Evolutionary conservation across 2,888 invertebrate genomes (phyloP), one percentile per base, ranked within the genome.

Genomic region (Cephus sareptanus): DNA sequence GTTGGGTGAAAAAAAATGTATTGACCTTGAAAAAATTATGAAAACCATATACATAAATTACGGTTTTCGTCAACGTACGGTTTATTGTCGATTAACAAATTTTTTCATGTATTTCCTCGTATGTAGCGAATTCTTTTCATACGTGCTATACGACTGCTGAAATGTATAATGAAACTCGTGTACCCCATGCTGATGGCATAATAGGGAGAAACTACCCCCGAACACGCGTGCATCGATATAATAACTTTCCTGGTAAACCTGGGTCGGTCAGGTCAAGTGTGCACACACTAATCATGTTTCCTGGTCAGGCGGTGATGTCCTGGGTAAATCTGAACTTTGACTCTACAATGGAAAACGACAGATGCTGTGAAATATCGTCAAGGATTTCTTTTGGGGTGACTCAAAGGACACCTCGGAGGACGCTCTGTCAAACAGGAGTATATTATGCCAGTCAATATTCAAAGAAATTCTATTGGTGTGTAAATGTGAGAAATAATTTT

Each of bases 201-300:
- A 71, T 71, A 31, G 71, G 71, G 71, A 56, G 56, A 56, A 70
- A 71, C 71, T 30, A 30, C 30, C 31, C 70, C 31, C 31, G 31
- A 33, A 12, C 73, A 77, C 76, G 77, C 77, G 69, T 83, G 88
- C 88, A 89, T 90, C 88, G 89, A 83, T 87, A 89, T 89, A 90
- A 90, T 89, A 85, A 86, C 84, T 83, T 87, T 86, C 77, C 74
- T 81, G 56, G 70, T 81, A 82, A 81, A 83, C 82, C 79, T 82
- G 86, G 88, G 87, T 87, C 87, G 80, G 80, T 75, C 87, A 88
- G 90, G 90, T 90, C 90, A 89, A 90, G 90, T 90, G 89, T 90
- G 88, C 87, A 83, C 84, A 87, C 88, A 90, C 90, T 89, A 87
- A 88, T 88, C 88, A 87, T 85, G 84, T 84, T 80, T 81, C 82